Conservation (phyloP, 2,113 vertebrate species). For the Hyperoodon ampullatus region DNA sequence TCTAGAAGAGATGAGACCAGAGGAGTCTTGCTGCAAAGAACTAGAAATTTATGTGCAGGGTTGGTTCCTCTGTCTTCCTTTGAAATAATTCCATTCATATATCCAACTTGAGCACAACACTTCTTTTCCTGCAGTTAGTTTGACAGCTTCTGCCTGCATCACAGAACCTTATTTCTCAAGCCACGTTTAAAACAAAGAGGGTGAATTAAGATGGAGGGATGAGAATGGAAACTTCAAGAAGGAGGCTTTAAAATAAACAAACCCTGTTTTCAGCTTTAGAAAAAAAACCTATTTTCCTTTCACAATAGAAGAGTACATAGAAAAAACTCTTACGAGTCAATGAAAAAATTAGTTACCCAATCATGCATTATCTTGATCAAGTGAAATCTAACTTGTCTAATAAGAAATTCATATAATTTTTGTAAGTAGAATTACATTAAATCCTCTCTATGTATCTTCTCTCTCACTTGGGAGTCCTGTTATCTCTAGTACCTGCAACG, state of each 20-base stretch:
- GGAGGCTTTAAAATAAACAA: too few relatives aligned
- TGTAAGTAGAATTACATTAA: not conserved
- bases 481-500: not conserved
- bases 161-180: not conserved
- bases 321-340: not conserved
- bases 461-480: not conserved
- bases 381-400: not conserved
- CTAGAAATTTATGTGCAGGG: not conserved
- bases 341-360: not conserved
- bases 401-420: conserved; percentile 18
- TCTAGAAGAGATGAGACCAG: not conserved
- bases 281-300: not conserved
- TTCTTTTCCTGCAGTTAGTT: not conserved
- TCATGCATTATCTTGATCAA: not conserved
- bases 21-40: not conserved
- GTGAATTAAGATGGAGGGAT: not conserved
- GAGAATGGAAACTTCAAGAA: not conserved
- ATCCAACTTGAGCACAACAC: not conserved
- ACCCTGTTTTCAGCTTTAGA: too few relatives aligned
- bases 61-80: not conserved
- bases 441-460: not conserved
- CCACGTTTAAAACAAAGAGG: not conserved
- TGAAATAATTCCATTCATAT: not conserved
- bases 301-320: not conserved
- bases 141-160: not conserved